Evolutionary conservation across 2,888 invertebrate genomes (phyloP), one percentile per base, ranked within the genome.

Genomic region (Lycophotia porphyrea): DNA sequence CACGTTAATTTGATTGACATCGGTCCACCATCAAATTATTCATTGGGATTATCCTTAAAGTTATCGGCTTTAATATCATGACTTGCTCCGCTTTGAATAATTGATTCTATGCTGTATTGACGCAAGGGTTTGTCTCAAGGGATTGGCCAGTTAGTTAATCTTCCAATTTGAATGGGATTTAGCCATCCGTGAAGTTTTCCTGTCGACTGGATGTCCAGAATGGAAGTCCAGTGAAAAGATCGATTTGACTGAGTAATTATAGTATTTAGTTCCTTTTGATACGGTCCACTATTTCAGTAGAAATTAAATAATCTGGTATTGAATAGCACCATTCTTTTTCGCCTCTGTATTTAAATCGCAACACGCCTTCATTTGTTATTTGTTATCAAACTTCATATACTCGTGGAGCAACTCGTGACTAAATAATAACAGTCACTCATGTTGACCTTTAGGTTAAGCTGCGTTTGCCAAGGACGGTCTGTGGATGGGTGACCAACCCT

Each of bases 41-140:
- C 89, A 91, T 90, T 80, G 85, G 85, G 81, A 85, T 89, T 88
- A 91, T 88, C 91, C 88, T 80, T 82, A 87, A 90, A 90, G 86
- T 90, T 91, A 87, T 86, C 85, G 70, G 80, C 81, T 87, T 84
- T 74, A 81, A 83, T 84, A 85, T 86, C 85, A 84, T 84, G 86
- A 88, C 87, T 89, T 87, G 79, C 82, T 81, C 85, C 87, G 84
- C 85, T 87, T 83, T 88, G 88, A 90, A 90, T 92, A 91, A 92
- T 92, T 90, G 89, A 91, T 91, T 90, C 88, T 65, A 66, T 82
- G 76, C 74, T 78, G 85, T 88, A 89, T 89, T 88, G 86, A 89
- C 87, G 84, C 83, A 72, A 78, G 72, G 78, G 76, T 84, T 80
- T 78, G 70, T 78, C 81, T 81, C 76, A 72, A 78, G 71, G 80